Conservation (phyloP, 2,888 invertebrate species). For the Alcis repandata region DNA sequence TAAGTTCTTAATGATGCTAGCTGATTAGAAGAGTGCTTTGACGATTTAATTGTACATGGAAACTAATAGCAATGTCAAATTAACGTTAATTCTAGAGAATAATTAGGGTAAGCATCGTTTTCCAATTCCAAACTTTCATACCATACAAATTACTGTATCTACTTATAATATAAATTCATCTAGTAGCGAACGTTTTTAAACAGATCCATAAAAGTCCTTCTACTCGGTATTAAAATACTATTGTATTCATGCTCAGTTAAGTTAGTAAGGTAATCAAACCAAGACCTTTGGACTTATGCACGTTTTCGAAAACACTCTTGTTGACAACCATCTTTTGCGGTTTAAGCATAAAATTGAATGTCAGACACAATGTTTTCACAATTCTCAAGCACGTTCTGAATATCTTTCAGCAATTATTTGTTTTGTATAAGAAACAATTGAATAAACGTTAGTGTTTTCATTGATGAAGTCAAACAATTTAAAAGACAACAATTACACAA, state of each 20-base stretch:
- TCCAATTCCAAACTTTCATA: too few species aligned
- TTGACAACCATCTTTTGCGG: conserved; percentile 22
- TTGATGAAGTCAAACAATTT: neutral
- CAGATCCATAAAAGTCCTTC: neutral
- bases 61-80: neutral
- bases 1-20: conserved; percentile 19
- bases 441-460: conserved; percentile 1
- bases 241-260: conserved; percentile 7
- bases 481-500: neutral
- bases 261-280: conserved; percentile 15
- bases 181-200: too few species aligned
- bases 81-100: neutral
- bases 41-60: conserved; percentile 10
- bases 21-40: conserved; percentile 17
- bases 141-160: too few species aligned
- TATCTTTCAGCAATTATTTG: conserved; percentile 10
- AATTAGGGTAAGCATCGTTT: neutral
- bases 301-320: conserved; percentile 25
- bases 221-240: neutral
- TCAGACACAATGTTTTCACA: conserved; percentile 11
- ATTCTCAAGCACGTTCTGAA: conserved; percentile 9
- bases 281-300: conserved; percentile 22
- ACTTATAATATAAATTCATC: too few species aligned
- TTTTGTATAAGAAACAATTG: conserved; percentile 9
- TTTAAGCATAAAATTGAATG: conserved; percentile 28